phyloP scores from a whole-genome alignment of 2,113 vertebrate species.

The Peromyscus leucopus region DNA sequence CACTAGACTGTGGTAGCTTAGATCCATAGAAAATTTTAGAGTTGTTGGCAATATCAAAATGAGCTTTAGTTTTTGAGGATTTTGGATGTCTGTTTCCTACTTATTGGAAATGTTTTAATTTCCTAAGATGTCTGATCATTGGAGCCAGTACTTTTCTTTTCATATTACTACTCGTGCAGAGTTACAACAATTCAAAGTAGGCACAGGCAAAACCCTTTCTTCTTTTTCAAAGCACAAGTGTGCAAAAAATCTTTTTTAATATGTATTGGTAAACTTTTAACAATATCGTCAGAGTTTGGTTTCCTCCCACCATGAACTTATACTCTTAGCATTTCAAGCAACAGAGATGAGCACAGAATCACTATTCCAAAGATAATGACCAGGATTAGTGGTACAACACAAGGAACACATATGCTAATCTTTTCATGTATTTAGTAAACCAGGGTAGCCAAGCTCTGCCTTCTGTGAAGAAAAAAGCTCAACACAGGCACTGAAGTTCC shows the following conservation, averaged over 20 bases:
- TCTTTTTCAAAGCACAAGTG: not conserved
- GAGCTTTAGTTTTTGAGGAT: not conserved
- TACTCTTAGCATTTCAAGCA: not conserved
- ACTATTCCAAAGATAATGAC: not conserved
- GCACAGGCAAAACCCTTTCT: not conserved
- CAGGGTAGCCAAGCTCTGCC: not conserved
- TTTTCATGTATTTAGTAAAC: slow-evolving; percentile 16
- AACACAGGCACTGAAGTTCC: not conserved
- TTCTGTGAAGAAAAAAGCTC: slow-evolving; percentile 21
- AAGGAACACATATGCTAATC: not conserved
- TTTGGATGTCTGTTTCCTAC: not conserved
- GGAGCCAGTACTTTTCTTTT: not conserved
- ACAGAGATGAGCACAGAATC: not conserved
- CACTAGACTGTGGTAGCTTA: slow-evolving; percentile 3
- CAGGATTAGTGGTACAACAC: not conserved
- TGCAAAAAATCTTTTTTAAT: not conserved
- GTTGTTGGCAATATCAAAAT: not conserved
- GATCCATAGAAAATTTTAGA: not conserved
- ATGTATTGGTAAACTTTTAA: not conserved
- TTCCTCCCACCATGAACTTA: not conserved
- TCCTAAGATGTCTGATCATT: not conserved
- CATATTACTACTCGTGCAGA: not conserved
- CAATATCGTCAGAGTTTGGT: too few relatives aligned
- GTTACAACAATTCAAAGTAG: not conserved
- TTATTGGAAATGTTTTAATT: not conserved